Conservation (phyloP, 2,888 invertebrate species). For the Drosophila antonietae region DNA sequence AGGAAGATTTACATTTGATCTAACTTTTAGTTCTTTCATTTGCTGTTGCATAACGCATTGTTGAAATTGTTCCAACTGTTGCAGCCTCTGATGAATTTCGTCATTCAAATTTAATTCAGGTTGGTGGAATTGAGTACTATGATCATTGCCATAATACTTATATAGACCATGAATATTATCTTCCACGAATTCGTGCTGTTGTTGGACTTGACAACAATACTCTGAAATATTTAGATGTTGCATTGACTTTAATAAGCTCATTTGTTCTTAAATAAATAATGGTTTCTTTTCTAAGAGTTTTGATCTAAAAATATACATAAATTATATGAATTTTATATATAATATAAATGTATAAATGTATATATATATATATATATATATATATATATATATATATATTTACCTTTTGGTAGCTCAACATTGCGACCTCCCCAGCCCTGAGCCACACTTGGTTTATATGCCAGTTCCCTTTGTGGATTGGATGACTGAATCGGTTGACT, state of each 20-base stretch:
- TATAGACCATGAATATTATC: slow-evolving; percentile 2
- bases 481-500: slow-evolving; percentile 26
- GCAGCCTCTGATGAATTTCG: slow-evolving; percentile 62
- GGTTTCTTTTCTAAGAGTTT: too few relatives aligned
- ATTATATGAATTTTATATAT: too few relatives aligned
- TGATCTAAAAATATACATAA: too few relatives aligned
- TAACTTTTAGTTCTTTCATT: slow-evolving; percentile 15
- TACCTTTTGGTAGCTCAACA: slow-evolving; percentile 83
- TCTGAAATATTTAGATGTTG: slow-evolving; percentile 47
- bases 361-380: too few relatives aligned
- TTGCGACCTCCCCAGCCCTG: slow-evolving; percentile 84
- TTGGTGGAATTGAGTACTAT: not conserved
- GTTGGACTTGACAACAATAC: slow-evolving; percentile 19
- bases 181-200: slow-evolving; percentile 11
- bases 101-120: slow-evolving; percentile 27
- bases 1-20: not conserved
- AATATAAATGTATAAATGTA: too few relatives aligned
- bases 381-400: slow-evolving; percentile 4
- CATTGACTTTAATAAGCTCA: not conserved
- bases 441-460: slow-evolving; percentile 84
- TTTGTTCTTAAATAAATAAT: not conserved
- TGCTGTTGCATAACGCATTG: slow-evolving; percentile 58
- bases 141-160: slow-evolving; percentile 11
- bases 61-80: slow-evolving; percentile 67
- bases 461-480: slow-evolving; percentile 81